These are phyloP conservation scores for Argyresthia albistria DNA, from an alignment of 2,888 invertebrate species.

Conservation along the genomic window DNA sequence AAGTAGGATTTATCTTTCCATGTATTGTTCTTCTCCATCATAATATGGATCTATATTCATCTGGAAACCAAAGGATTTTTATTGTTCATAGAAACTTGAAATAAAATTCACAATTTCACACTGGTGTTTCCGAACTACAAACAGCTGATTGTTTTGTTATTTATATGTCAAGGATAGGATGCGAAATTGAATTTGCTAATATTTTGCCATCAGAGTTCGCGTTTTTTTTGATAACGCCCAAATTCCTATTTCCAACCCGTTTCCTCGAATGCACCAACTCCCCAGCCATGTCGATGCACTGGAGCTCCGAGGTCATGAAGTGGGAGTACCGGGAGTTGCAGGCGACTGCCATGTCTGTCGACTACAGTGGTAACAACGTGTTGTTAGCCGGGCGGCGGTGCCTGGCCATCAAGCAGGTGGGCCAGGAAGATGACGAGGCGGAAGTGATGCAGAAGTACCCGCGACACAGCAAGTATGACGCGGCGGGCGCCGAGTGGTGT, in stretches of 20 bases:
- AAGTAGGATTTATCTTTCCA: too few species aligned
- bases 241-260: neutral
- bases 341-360: constrained; percentile 95
- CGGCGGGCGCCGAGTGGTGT: constrained; percentile 94
- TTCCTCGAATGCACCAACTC: neutral
- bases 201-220: neutral
- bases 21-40: too few species aligned
- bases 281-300: constrained; percentile 52
- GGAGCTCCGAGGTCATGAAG: constrained; percentile 66
- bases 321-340: constrained; percentile 89
- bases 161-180: too few species aligned
- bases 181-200: too few species aligned
- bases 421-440: constrained; percentile 79
- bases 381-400: constrained; percentile 87
- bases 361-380: constrained; percentile 87
- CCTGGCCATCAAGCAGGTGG: constrained; percentile 82
- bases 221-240: neutral
- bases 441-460: constrained; percentile 84
- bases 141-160: too few species aligned
- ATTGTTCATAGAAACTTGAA: too few species aligned
- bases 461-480: constrained; percentile 93
- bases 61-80: too few species aligned
- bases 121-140: too few species aligned
- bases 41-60: too few species aligned
- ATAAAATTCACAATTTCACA: too few species aligned